These are phyloP conservation scores for Neopipo cinnamomea DNA, from an alignment of 2,113 vertebrate species.

Conservation along the genomic window DNA sequence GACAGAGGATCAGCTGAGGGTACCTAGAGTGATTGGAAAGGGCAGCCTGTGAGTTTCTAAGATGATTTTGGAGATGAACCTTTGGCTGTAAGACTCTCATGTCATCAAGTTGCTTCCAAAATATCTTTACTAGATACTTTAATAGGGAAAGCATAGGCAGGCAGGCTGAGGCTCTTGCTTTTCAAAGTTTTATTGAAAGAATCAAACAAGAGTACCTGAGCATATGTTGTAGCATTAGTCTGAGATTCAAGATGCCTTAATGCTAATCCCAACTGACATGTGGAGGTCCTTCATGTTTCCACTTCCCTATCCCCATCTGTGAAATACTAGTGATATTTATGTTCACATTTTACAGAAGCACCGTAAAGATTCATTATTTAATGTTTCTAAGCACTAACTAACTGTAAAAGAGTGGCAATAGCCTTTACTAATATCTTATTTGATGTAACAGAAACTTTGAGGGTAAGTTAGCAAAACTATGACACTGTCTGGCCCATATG, in stretches of 20 bases:
- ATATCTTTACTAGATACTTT: not conserved
- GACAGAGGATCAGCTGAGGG: not conserved
- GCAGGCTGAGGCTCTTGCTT: not conserved
- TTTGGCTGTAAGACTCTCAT: not conserved
- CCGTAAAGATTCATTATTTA: not conserved
- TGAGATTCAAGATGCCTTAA: not conserved
- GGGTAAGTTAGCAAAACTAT: not conserved
- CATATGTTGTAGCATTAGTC: not conserved
- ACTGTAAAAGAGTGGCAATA: not conserved
- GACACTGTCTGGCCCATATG: rapidly evolving
- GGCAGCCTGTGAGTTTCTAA: not conserved
- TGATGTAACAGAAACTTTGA: not conserved
- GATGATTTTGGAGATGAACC: not conserved
- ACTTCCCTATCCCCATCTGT: not conserved
- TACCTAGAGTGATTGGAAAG: not conserved
- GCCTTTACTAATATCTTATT: not conserved
- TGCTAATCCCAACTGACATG: not conserved
- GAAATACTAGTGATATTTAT: not conserved
- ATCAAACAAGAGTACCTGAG: not conserved
- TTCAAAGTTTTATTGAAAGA: not conserved
- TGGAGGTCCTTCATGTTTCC: not conserved
- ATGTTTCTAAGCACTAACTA: not conserved
- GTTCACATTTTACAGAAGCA: not conserved
- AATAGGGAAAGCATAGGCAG: not conserved
- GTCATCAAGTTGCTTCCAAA: not conserved